Conservation (phyloP, 2,113 vertebrate species). For the Fulica atra region DNA sequence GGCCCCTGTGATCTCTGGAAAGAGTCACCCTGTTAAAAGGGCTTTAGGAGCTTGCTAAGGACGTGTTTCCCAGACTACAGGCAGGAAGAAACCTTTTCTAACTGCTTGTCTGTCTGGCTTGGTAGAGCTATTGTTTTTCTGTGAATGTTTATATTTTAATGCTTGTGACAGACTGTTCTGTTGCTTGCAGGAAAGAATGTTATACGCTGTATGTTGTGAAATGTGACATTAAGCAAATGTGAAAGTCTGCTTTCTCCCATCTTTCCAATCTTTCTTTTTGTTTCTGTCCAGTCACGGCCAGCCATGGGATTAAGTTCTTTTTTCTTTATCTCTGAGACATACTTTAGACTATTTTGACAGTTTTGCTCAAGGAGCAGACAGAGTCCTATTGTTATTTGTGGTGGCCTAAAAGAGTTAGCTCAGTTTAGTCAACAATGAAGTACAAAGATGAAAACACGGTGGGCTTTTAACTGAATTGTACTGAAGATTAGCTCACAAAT, state of each 20-base stretch:
- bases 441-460: neutral
- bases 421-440: neutral
- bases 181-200: constrained; percentile 18
- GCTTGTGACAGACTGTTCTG: constrained; percentile 15
- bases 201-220: neutral
- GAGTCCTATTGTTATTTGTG: neutral
- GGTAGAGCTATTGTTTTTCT: neutral
- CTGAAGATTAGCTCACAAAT: neutral
- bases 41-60: neutral
- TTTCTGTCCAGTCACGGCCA: neutral
- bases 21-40: neutral
- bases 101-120: neutral
- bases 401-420: neutral
- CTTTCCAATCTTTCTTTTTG: neutral
- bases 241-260: constrained; percentile 16
- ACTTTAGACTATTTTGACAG: neutral
- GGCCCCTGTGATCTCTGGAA: neutral
- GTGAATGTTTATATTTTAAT: constrained; percentile 15
- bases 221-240: constrained; percentile 16
- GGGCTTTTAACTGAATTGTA: neutral
- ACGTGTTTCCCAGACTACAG: neutral
- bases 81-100: constrained; percentile 10
- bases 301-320: neutral
- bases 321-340: neutral
- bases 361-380: neutral